Evolutionary conservation across 2,888 invertebrate species (phyloP), one percentile per base, ranked within the genome.

Genomic region (Cephus runcator): DNA sequence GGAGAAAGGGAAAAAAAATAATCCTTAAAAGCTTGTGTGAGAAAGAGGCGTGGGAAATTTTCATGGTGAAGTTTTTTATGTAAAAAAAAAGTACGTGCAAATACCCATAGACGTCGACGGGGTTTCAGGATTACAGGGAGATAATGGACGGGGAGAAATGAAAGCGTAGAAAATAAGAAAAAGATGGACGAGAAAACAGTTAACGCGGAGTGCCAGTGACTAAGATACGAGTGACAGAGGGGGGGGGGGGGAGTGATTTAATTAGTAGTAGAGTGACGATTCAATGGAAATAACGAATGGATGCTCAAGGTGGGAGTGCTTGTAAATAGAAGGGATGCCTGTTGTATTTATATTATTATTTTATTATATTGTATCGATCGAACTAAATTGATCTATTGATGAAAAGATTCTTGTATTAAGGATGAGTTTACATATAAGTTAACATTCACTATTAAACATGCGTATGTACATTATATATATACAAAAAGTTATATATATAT

Each of bases 301-400:
- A 23, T 56, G 56, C 56, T 6, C 23, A 56, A 56, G 56, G 9
- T 56, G 23, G 40, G 56, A 76, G 73, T 79, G 78, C 83, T 85
- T 87, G 86, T 88, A 88, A 77, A 88, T 87, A 87, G 83, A 80
- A 34, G 23, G 85, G 82, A 85, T 86, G 87, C 83, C 85, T 88
- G 83, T 80, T 83, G 85, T 88, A 88, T 84, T 84, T 83, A 86
- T 86, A 85, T 84, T 56, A 83, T 84, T 81, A 85, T 82, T 56
- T 56, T 56, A 75, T 40, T 75, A 36, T 77, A 77, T 77, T 71
- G 35, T 75, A 77, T 77, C 79, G 76, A 81, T 73, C 80, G 79
- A 80, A 82, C 78, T 75, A 69, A 81, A 78, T 69, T 69, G 76
- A 78, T 56, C 56, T 15, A 77, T 69, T 31, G 71, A 71, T 31